Evolutionary conservation across 2,113 vertebrate species (phyloP).

Genomic region (Corythaeola cristata): DNA sequence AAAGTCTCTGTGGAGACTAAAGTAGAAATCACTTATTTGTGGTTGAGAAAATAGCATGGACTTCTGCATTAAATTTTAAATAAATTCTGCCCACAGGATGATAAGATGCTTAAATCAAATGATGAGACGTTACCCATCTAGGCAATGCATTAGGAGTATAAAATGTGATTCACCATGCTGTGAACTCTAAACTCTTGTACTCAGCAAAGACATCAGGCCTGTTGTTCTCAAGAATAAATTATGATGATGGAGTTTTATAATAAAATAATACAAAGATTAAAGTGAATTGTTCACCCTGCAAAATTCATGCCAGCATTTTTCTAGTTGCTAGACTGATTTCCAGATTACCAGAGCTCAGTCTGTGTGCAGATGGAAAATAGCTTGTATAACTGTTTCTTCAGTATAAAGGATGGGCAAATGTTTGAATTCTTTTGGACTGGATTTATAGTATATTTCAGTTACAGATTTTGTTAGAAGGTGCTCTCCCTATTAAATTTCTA

Average conservation of each 20-base stretch:
- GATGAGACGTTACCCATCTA: not conserved
- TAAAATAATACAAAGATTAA: not conserved
- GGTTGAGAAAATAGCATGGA: slow-evolving; percentile 43
- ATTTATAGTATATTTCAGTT: not conserved
- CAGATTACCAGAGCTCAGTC: not conserved
- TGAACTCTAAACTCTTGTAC: not conserved
- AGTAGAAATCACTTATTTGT: slow-evolving; percentile 35
- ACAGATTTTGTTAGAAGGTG: not conserved
- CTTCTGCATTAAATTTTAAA: slow-evolving; percentile 63
- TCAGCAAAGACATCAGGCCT: not conserved
- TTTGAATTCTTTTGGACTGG: not conserved
- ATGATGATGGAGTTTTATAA: not conserved
- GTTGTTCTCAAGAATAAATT: not conserved
- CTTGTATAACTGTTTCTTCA: not conserved
- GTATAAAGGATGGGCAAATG: not conserved
- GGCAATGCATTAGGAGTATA: slow-evolving; percentile 28
- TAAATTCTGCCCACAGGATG: slow-evolving; percentile 24
- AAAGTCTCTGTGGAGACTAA: slow-evolving; percentile 25
- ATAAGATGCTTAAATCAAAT: slow-evolving; percentile 35
- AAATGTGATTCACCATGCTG: slow-evolving; percentile 8
- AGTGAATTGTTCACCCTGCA: not conserved
- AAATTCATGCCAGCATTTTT: not conserved
- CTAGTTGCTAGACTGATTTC: not conserved
- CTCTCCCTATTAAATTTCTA: not conserved
- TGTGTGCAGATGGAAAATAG: not conserved